phyloP scores from a whole-genome alignment of 2,888 invertebrate genomes.

The Ernsta delagoae region DNA sequence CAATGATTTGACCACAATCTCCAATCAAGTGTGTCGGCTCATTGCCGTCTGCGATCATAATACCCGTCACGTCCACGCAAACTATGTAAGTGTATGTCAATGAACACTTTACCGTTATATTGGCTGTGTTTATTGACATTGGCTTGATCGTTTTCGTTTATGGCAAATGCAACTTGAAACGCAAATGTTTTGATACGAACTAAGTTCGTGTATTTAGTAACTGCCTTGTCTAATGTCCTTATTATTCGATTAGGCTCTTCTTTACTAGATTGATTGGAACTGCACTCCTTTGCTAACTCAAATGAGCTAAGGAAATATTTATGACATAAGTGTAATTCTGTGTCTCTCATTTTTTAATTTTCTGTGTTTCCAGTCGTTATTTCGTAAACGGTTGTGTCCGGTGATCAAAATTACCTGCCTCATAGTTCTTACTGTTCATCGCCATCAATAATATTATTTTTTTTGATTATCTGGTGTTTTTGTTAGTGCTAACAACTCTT shows the following conservation, averaged over 20 bases:
- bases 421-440: not conserved
- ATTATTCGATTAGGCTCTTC: too few species aligned
- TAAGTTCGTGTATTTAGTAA: too few species aligned
- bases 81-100: constrained; percentile 2
- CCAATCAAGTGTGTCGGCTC: constrained; percentile 45
- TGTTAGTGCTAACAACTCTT: not conserved
- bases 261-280: too few species aligned
- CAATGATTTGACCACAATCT: constrained; percentile 31
- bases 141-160: not conserved
- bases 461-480: not conserved
- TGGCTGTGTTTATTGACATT: not conserved
- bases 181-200: too few species aligned
- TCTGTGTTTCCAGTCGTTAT: too few species aligned
- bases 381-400: too few species aligned
- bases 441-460: not conserved
- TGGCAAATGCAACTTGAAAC: not conserved
- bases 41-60: constrained; percentile 43
- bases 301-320: too few species aligned
- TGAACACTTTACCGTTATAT: not conserved
- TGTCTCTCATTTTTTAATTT: too few species aligned
- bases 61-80: constrained; percentile 40
- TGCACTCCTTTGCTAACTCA: too few species aligned
- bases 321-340: too few species aligned
- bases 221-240: too few species aligned
- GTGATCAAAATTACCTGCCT: too few species aligned